phyloP scores from a whole-genome alignment of 2,888 invertebrate species.

The Aphidius colemani region DNA sequence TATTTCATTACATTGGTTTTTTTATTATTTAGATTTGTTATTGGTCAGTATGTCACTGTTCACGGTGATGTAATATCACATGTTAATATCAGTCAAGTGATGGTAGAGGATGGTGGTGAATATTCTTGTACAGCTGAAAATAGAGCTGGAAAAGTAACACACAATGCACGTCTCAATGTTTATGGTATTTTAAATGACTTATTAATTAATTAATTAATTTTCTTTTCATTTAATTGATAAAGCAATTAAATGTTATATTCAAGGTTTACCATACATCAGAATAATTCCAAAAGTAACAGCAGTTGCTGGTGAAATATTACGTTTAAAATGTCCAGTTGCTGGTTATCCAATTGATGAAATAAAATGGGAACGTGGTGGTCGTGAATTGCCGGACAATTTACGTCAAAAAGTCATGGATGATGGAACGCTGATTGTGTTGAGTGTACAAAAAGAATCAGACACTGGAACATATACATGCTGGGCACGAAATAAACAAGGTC shows the following conservation, averaged over 20 bases:
- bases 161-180: constrained; percentile 78
- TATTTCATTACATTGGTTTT: neutral
- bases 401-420: constrained; percentile 76
- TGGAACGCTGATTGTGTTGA: constrained; percentile 75
- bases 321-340: constrained; percentile 79
- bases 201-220: constrained; percentile 13
- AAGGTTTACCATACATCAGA: constrained; percentile 79
- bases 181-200: constrained; percentile 67
- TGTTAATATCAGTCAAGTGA: constrained; percentile 79
- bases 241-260: constrained; percentile 18
- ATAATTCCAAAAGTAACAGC: constrained; percentile 81
- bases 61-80: constrained; percentile 83
- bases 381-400: constrained; percentile 78
- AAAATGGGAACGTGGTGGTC: constrained; percentile 77
- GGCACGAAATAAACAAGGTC: constrained; percentile 78
- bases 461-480: constrained; percentile 82
- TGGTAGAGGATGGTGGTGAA: constrained; percentile 80
- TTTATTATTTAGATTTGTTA: constrained; percentile 67
- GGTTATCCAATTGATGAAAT: constrained; percentile 82
- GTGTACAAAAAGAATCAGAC: constrained; percentile 75
- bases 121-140: constrained; percentile 79
- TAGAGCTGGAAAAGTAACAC: constrained; percentile 73
- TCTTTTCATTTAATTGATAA: neutral
- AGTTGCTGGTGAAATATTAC: constrained; percentile 76
- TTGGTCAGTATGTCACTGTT: constrained; percentile 76